These are phyloP conservation scores for Nasonia oneida DNA, from an alignment of 2,888 invertebrate genomes.

Conservation along the genomic window DNA sequence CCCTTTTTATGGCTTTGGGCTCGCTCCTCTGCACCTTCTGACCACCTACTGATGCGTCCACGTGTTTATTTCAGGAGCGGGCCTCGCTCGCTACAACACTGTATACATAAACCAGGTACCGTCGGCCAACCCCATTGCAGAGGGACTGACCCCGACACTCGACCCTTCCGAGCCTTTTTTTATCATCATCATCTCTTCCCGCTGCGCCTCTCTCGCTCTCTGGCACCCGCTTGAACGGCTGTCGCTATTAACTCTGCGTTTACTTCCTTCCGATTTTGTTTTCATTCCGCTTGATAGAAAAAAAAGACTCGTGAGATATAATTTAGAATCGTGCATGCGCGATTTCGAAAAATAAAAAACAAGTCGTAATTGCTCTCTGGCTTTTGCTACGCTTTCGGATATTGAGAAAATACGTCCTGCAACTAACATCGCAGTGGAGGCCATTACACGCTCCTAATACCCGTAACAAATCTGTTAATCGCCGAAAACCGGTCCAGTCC, in stretches of 20 bases:
- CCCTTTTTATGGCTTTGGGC: constrained; percentile 31
- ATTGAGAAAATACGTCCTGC: not conserved
- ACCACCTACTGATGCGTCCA: constrained; percentile 46
- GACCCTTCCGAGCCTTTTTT: constrained; percentile 34
- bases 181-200: not conserved
- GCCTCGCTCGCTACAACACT: not conserved
- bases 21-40: constrained; percentile 20
- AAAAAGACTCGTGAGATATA: not conserved
- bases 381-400: not conserved
- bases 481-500: not conserved
- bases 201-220: not conserved
- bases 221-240: not conserved
- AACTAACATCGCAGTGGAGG: not conserved
- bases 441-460: not conserved
- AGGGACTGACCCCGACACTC: constrained; percentile 37
- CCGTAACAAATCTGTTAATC: constrained; percentile 1
- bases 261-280: not conserved
- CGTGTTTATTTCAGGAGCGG: constrained; percentile 41
- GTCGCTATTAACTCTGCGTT: constrained; percentile 34
- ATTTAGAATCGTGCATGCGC: not conserved
- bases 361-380: not conserved
- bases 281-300: not conserved
- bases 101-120: constrained; percentile 11
- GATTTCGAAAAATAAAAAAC: not conserved
- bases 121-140: not conserved